phyloP scores from a whole-genome alignment of 2,113 vertebrate species.

The Salvator merianae region DNA sequence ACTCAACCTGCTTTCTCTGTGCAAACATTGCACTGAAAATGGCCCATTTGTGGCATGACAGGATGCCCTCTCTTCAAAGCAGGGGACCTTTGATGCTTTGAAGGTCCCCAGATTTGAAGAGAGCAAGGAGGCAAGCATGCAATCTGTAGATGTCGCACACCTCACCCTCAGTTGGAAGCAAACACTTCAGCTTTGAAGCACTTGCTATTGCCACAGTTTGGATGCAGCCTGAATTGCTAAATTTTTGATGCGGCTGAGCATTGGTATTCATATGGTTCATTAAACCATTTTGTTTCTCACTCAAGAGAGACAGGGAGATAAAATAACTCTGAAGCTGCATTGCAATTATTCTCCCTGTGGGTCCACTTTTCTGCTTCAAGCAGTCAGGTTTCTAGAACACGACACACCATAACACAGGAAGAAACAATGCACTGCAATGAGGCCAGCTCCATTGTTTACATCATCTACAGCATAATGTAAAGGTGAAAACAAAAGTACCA shows the following conservation, averaged over 20 bases:
- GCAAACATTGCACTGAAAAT: no score
- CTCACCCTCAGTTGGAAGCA: no score
- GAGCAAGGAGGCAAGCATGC: no score
- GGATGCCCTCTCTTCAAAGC: no score
- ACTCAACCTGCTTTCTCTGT: no score
- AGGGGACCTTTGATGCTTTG: no score
- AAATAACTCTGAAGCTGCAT: background rate
- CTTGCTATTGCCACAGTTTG: background rate
- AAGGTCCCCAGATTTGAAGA: no score
- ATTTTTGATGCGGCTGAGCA: background rate
- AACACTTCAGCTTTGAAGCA: no score
- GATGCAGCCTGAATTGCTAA: background rate
- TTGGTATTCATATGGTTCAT: background rate
- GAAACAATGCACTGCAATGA: background rate
- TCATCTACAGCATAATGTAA: no score
- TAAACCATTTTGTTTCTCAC: background rate
- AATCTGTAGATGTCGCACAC: no score
- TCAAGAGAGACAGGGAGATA: background rate
- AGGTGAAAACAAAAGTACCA: no score
- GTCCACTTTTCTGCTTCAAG: background rate
- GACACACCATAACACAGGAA: background rate
- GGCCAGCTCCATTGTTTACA: background rate
- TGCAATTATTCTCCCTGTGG: background rate
- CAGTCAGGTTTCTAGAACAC: background rate
- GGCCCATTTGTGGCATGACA: no score